Conservation (phyloP, 2,888 invertebrate species). For the Nymphalis urticae region DNA sequence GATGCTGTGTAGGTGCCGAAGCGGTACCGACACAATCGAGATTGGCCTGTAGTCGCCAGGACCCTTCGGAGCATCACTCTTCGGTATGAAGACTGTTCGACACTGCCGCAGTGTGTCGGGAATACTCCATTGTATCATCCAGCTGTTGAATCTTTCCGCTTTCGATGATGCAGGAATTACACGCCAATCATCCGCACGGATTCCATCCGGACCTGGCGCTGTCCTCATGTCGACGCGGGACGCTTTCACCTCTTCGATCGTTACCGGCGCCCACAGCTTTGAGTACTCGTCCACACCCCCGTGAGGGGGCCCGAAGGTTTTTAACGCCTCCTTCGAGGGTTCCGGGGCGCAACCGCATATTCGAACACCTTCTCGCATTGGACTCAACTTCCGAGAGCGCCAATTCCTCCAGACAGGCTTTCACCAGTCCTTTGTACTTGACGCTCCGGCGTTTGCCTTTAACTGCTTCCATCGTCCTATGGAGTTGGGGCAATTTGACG, state of each 20-base stretch:
- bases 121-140: neutral
- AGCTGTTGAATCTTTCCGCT: conserved; percentile 33
- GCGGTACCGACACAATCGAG: conserved; percentile 42
- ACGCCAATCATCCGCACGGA: conserved; percentile 28
- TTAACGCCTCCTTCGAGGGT: neutral
- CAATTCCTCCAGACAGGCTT: too few species aligned
- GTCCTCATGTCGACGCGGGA: neutral
- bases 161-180: conserved; percentile 26
- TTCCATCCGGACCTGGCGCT: conserved; percentile 36
- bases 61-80: conserved; percentile 35
- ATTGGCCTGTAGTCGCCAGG: conserved; percentile 47
- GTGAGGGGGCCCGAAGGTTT: too few species aligned
- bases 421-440: too few species aligned
- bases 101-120: neutral
- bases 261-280: too few species aligned
- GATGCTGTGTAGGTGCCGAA: neutral
- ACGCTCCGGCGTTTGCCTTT: conserved; percentile 32
- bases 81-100: conserved; percentile 8
- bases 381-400: neutral
- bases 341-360: too few species aligned
- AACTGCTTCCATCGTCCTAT: conserved; percentile 33
- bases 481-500: conserved; percentile 24
- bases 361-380: neutral
- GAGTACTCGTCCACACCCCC: neutral
- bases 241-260: conserved; percentile 17